Percentiles rank a stretch among this genome's conserved stretches.
Conservation (phyloP, 2,113 vertebrate genomes). For the Turnix velox region DNA sequence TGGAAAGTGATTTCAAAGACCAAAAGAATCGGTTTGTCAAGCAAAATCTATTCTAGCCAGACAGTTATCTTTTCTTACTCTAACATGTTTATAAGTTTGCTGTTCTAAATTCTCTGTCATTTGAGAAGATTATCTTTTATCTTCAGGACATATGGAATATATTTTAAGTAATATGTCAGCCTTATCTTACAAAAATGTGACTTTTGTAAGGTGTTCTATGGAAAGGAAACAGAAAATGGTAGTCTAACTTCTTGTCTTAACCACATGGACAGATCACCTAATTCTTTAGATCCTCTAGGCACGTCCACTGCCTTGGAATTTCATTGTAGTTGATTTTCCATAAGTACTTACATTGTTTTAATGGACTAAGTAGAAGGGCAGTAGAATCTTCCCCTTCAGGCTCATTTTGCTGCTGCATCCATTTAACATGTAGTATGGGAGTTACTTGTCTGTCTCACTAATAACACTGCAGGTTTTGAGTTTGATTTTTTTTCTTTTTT, state of each 20-base stretch:
- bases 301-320: background rate
- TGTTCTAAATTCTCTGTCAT: background rate
- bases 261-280: background rate
- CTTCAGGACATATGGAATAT: background rate
- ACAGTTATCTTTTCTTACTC: background rate
- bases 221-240: background rate
- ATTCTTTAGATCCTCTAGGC: background rate
- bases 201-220: background rate
- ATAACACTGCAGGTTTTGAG: rapidly evolving
- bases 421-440: background rate
- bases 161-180: background rate
- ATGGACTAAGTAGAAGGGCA: background rate
- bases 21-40: background rate
- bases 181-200: background rate
- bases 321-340: background rate
- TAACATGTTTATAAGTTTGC: background rate
- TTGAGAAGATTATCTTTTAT: background rate
- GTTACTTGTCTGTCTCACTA: background rate
- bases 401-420: background rate
- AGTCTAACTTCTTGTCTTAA: background rate
- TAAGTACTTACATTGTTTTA: background rate
- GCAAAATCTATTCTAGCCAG: background rate
- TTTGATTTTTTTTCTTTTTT: background rate
- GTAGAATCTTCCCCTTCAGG: background rate
- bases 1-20: background rate